Evolutionary conservation across 2,113 vertebrate genomes (phyloP).

Genomic region (Petrocephalus microphthalmus): DNA sequence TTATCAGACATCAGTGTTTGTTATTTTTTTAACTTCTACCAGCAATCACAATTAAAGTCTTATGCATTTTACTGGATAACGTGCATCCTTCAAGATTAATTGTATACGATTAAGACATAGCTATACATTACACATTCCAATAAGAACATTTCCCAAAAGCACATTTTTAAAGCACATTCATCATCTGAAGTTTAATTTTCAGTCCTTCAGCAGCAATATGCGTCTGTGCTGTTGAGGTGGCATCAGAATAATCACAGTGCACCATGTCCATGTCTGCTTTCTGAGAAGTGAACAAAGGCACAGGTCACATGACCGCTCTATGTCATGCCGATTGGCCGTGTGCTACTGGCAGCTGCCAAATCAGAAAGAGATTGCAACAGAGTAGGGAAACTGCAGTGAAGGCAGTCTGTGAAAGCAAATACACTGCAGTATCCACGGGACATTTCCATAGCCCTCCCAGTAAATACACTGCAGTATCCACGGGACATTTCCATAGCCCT

Average conservation of each 20-base stretch:
- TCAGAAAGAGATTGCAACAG: constrained; percentile 4
- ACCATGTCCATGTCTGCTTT: background rate
- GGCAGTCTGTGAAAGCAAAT: background rate
- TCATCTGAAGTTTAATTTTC: background rate
- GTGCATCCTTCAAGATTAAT: background rate
- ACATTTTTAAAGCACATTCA: background rate
- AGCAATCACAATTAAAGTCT: background rate
- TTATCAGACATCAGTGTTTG: background rate
- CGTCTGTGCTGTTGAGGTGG: background rate
- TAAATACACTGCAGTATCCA: background rate
- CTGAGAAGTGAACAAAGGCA: background rate
- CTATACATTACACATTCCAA: background rate
- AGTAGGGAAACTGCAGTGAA: constrained; percentile 5
- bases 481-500: background rate
- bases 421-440: background rate
- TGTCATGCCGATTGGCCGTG: constrained; percentile 9
- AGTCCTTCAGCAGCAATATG: background rate
- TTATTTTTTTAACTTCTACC: background rate
- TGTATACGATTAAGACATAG: background rate
- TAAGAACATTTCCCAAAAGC: background rate
- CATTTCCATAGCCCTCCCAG: constrained; percentile 8
- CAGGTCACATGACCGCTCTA: background rate
- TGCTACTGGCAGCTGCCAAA: constrained; percentile 6
- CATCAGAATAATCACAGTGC: background rate
- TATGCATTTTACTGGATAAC: background rate